Percentiles rank a stretch among this genome's conserved stretches.
Conservation (phyloP, 2,888 invertebrate genomes). For the Nezara viridula region DNA sequence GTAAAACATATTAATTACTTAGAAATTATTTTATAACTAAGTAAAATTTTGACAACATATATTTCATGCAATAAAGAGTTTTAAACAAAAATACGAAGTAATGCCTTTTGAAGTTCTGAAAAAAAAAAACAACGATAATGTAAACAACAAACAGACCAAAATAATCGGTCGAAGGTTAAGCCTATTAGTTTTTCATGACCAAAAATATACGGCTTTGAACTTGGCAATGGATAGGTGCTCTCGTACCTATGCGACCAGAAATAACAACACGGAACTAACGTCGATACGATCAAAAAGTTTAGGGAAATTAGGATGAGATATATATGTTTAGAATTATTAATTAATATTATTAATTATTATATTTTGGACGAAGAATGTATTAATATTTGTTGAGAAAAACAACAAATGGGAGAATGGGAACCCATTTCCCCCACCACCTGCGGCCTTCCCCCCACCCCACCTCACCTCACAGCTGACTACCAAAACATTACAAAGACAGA, state of each 20-base stretch:
- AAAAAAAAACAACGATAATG: background rate
- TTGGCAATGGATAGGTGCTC: slow-evolving; percentile 30
- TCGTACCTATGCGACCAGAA: slow-evolving; percentile 9
- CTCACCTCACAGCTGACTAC: slow-evolving; percentile 72
- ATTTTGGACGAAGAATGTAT: too few relatives aligned
- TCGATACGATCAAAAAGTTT: background rate
- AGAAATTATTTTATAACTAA: too few relatives aligned
- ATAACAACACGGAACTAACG: slow-evolving; percentile 1
- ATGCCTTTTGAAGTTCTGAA: background rate
- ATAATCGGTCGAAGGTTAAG: slow-evolving; percentile 24
- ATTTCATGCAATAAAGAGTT: background rate
- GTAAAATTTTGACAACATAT: background rate
- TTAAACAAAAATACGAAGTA: background rate
- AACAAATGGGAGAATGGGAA: background rate
- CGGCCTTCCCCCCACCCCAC: slow-evolving; percentile 69
- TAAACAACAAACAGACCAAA: slow-evolving; percentile 27
- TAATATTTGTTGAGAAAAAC: background rate
- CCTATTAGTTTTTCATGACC: slow-evolving; percentile 20
- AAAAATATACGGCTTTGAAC: slow-evolving; percentile 45
- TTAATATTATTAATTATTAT: too few relatives aligned
- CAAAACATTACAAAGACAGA: slow-evolving; percentile 69
- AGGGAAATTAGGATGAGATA: too few relatives aligned
- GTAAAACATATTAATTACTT: too few relatives aligned
- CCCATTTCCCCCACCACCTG: slow-evolving; percentile 58
- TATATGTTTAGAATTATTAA: too few relatives aligned